These are phyloP conservation scores for Sitobion miscanthi DNA, from an alignment of 1,140 invertebrate genomes.

Conservation along the genomic window DNA sequence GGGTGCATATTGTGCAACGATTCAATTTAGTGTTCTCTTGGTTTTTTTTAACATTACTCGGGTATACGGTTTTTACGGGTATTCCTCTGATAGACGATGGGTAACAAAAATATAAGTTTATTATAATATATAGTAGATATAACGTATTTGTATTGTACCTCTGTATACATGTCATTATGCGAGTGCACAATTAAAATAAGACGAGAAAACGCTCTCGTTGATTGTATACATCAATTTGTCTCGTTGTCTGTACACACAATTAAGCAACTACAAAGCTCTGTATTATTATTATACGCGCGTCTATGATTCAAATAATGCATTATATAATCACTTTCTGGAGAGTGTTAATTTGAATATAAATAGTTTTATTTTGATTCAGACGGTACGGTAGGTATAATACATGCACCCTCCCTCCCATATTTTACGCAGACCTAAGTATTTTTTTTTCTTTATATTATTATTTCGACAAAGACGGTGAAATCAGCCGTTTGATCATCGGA, in stretches of 20 bases:
- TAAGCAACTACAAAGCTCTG: background rate
- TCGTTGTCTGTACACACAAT: background rate
- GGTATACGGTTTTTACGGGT: background rate
- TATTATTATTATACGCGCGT: background rate
- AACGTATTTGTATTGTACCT: background rate
- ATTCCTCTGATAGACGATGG: background rate
- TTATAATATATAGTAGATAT: background rate
- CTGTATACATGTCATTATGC: background rate
- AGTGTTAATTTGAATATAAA: constrained; percentile 32
- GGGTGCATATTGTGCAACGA: background rate
- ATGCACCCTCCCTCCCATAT: background rate
- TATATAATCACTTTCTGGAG: background rate
- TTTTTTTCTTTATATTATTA: background rate
- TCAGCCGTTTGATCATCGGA: constrained; percentile 18
- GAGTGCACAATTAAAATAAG: background rate
- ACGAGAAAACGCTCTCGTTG: background rate
- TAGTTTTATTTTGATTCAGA: constrained; percentile 9
- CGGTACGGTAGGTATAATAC: background rate
- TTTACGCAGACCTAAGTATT: background rate
- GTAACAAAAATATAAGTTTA: background rate
- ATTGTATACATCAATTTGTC: background rate
- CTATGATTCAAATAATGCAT: background rate
- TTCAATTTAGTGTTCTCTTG: background rate
- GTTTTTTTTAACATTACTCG: background rate
- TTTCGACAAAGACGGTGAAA: constrained; percentile 6